Base-by-base conservation (phyloP, 2,888 invertebrate species). In the Mellilla xanthometata region DNA sequence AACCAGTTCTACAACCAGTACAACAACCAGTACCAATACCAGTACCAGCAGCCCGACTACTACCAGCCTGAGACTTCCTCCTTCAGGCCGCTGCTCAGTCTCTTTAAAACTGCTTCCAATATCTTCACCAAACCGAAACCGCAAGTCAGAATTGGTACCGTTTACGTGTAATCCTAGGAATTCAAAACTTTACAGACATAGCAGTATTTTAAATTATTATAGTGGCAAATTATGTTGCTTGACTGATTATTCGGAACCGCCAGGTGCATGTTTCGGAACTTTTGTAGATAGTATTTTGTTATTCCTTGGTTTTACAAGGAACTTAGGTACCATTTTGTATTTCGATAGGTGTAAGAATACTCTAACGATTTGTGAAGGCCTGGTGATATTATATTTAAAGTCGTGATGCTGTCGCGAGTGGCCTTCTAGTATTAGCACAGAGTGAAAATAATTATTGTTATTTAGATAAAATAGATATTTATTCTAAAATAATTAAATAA, bases 301-400 rank as follows among this genome's bases (percentile, higher is more conserved):
- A 85, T 81, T 82, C 83, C 86, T 89, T 86, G 88, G 88, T 89
- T 89, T 84, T 87, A 87, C 87, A 87, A 87, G 88, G 87, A 81
- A 74, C 64, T 74, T 81, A 71, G 61, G 68, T 67, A 63, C 56
- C 58, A 62, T 66, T 48, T 65, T 62, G 55, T 68, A 64, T 66
- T 65, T 63, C 49, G 63, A 65, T 61, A 49, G 36, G 31, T 35
- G 60, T 68, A 62, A 59, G 8, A 53, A 58, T 60, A 61, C 58
- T 62, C 57, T 63, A 60, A 51, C 60, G 65, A 59, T 50, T 54
- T 68, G 68, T 72, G 83, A 79, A 74, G 80, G 83, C 77, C 72
- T 58, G 66, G 74, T 79, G 67, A 73, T 80, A 76, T 73, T 73
- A 72, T 70, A 65, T 69, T 65, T 65, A 68, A 12, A 29, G 56